A percentile compares a stretch with the other conserved stretches of the same genome.
These are phyloP conservation scores for Aphelenchoides avenae DNA, from an alignment of 1,140 invertebrate genomes.

Conservation along the genomic window DNA sequence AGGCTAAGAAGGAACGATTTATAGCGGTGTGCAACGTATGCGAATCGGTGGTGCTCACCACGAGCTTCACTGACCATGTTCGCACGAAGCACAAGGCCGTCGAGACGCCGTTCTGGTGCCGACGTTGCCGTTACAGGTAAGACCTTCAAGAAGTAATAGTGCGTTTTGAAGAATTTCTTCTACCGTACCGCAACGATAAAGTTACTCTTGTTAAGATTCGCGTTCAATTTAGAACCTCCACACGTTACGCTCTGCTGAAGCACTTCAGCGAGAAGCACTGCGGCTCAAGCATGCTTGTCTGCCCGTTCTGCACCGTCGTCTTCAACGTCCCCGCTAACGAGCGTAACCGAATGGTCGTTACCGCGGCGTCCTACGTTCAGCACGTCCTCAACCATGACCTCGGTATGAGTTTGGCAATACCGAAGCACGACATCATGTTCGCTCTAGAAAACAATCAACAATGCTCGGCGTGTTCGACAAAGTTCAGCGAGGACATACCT, in stretches of 20 bases:
- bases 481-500: not conserved
- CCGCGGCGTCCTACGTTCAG: constrained; percentile 16
- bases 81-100: no score
- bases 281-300: not conserved
- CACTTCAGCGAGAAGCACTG: constrained; percentile 15
- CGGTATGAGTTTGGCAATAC: constrained; percentile 7
- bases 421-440: not conserved
- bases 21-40: constrained; percentile 7
- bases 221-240: constrained; percentile 4
- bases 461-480: constrained; percentile 8
- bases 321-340: constrained; percentile 9
- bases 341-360: constrained; percentile 3
- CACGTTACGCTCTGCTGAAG: constrained; percentile 5
- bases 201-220: not conserved
- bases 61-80: not conserved
- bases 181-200: no score
- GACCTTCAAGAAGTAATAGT: no score
- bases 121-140: not conserved
- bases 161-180: no score
- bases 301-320: constrained; percentile 10
- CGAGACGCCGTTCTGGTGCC: not conserved
- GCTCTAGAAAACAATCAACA: not conserved
- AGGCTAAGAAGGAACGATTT: not conserved
- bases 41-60: not conserved
- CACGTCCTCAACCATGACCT: constrained; percentile 18